Evolutionary conservation across 1,140 invertebrate species (phyloP).

Genomic region (Protaetia brevitarsis): DNA sequence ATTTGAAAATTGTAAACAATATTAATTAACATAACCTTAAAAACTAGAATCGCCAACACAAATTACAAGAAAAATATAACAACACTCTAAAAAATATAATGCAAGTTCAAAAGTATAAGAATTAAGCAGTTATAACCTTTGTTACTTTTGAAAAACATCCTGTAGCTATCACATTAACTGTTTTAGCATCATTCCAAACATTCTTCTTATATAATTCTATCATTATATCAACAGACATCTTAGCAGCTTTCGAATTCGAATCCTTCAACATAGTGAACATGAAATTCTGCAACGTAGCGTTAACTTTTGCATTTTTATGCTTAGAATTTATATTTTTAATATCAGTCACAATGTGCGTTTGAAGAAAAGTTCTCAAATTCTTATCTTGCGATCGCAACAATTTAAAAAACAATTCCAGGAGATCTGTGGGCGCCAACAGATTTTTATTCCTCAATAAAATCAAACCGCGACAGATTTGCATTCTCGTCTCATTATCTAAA

Average conservation of each 20-base stretch:
- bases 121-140: conserved; percentile 70
- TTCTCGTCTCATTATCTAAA: conserved; percentile 83
- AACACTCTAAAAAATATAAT: too few relatives aligned
- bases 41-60: too few relatives aligned
- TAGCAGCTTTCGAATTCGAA: conserved; percentile 82
- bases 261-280: conserved; percentile 94
- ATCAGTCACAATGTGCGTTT: conserved; percentile 88
- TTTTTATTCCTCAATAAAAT: conserved; percentile 92
- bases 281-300: conserved; percentile 90
- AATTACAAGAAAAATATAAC: too few relatives aligned
- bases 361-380: conserved; percentile 78
- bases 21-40: too few relatives aligned
- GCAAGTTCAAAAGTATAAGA: neutral
- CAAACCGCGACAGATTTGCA: conserved; percentile 87
- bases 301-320: conserved; percentile 88
- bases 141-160: conserved; percentile 90
- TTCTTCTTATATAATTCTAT: conserved; percentile 95
- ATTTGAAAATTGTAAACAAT: too few relatives aligned
- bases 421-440: conserved; percentile 77
- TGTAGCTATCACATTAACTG: conserved; percentile 94
- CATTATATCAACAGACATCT: conserved; percentile 94
- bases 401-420: conserved; percentile 90
- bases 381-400: conserved; percentile 90
- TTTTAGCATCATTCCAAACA: conserved; percentile 97
- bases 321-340: conserved; percentile 96